phyloP scores from a whole-genome alignment of 2,888 invertebrate genomes.

The Odontomyia ornata region DNA sequence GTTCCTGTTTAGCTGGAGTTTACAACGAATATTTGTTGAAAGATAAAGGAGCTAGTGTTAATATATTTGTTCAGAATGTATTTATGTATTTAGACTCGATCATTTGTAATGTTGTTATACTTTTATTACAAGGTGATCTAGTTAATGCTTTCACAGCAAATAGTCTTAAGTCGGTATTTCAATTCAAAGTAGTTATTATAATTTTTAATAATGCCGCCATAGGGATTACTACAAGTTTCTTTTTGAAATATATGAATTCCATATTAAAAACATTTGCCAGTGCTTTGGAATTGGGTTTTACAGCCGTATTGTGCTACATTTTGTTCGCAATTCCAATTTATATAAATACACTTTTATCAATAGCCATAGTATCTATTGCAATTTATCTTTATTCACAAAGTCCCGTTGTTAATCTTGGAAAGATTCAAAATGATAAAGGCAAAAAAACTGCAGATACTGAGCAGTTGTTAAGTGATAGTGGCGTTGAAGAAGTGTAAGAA shows the following conservation, averaged over 20 bases:
- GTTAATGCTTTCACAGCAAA: slow-evolving; percentile 69
- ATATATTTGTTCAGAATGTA: slow-evolving; percentile 92
- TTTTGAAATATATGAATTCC: slow-evolving; percentile 90
- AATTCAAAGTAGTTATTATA: slow-evolving; percentile 79
- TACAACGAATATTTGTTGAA: slow-evolving; percentile 95
- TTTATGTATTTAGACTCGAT: slow-evolving; percentile 97
- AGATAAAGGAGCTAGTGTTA: slow-evolving; percentile 81
- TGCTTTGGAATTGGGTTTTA: slow-evolving; percentile 89
- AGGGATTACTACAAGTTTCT: slow-evolving; percentile 93
- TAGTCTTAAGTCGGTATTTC: slow-evolving; percentile 68
- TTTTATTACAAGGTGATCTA: slow-evolving; percentile 74
- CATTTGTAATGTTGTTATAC: slow-evolving; percentile 82
- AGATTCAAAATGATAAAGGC: slow-evolving; percentile 53
- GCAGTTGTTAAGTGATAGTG: slow-evolving; percentile 54
- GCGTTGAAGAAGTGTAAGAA: slow-evolving; percentile 58
- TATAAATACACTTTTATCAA: slow-evolving; percentile 81
- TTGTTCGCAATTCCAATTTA: slow-evolving; percentile 87
- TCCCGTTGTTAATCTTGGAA: slow-evolving; percentile 76
- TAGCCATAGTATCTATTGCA: slow-evolving; percentile 82
- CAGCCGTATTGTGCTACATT: slow-evolving; percentile 86
- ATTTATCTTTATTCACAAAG: slow-evolving; percentile 88
- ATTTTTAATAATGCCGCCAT: slow-evolving; percentile 89
- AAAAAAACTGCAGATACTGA: slow-evolving; percentile 5
- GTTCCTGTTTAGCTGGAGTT: slow-evolving; percentile 93
- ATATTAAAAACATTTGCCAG: slow-evolving; percentile 96